Percentiles rank a stretch among this genome's conserved stretches.
Conservation (phyloP, 2,113 vertebrate species). For the Callipepla squamata region DNA sequence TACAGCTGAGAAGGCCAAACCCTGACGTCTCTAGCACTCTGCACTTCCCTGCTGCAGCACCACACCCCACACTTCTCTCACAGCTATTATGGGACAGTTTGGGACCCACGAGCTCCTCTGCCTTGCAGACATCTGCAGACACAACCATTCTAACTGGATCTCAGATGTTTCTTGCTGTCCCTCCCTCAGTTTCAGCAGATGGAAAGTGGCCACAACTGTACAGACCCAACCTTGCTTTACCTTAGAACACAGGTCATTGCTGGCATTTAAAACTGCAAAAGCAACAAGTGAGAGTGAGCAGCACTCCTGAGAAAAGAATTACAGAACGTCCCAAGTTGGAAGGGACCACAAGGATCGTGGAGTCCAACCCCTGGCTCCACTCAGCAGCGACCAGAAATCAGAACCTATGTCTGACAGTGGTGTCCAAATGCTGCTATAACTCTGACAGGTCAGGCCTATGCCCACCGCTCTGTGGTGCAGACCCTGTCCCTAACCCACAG, state of each 20-base stretch:
- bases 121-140: background rate
- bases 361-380: no score
- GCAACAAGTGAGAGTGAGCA: background rate
- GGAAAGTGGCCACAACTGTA: background rate
- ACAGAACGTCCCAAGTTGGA: no score
- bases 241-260: background rate
- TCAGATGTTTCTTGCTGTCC: background rate
- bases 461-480: no score
- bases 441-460: no score
- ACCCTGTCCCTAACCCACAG: no score
- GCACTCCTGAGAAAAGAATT: background rate
- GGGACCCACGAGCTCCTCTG: background rate
- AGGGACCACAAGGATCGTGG: no score
- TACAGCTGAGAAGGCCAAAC: background rate
- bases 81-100: background rate
- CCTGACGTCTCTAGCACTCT: background rate
- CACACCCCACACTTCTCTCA: background rate
- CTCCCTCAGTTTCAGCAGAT: background rate
- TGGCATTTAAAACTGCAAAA: background rate
- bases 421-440: no score
- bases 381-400: no score
- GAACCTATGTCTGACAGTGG: no score
- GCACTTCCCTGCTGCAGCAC: background rate
- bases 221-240: background rate
- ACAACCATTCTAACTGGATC: rapidly evolving